Evolutionary conservation across 1,140 invertebrate species (phyloP).

Genomic region (Palaemon carinicauda): DNA sequence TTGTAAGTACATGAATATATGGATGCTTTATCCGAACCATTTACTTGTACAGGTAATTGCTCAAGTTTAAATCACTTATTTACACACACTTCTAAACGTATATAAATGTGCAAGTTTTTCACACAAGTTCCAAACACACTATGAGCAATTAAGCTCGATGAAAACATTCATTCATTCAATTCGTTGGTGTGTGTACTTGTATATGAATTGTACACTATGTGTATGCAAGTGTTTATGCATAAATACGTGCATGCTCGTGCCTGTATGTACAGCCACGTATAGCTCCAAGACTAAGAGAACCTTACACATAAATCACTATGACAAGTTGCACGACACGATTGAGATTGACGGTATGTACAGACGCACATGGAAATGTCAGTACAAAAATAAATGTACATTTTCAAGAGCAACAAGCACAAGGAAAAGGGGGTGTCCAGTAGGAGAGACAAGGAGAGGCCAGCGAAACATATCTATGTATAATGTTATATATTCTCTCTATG

Average conservation of each 20-base stretch:
- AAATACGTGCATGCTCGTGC: too few species aligned
- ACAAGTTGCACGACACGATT: slow-evolving; percentile 34
- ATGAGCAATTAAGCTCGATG: too few species aligned
- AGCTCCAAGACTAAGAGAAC: not conserved
- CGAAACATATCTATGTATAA: too few species aligned
- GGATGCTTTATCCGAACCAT: too few species aligned
- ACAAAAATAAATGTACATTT: slow-evolving; percentile 51
- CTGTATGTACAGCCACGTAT: too few species aligned
- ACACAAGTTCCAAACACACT: not conserved
- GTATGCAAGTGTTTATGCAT: too few species aligned
- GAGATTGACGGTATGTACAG: slow-evolving; percentile 41
- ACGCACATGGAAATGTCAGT: slow-evolving; percentile 50
- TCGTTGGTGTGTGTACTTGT: too few species aligned
- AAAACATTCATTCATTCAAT: too few species aligned
- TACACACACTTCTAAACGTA: slow-evolving; percentile 22
- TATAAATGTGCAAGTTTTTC: slow-evolving; percentile 22
- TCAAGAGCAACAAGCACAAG: slow-evolving; percentile 42
- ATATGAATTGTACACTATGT: too few species aligned
- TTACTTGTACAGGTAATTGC: too few species aligned
- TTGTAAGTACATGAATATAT: too few species aligned
- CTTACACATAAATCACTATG: slow-evolving; percentile 3
- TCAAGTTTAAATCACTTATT: not conserved
- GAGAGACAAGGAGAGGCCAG: slow-evolving; percentile 10
- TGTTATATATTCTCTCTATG: too few species aligned
- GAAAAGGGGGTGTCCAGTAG: not conserved